Base-by-base conservation (phyloP, 2,797 vertebrate species). In the Gallinago nigripennis region DNA sequence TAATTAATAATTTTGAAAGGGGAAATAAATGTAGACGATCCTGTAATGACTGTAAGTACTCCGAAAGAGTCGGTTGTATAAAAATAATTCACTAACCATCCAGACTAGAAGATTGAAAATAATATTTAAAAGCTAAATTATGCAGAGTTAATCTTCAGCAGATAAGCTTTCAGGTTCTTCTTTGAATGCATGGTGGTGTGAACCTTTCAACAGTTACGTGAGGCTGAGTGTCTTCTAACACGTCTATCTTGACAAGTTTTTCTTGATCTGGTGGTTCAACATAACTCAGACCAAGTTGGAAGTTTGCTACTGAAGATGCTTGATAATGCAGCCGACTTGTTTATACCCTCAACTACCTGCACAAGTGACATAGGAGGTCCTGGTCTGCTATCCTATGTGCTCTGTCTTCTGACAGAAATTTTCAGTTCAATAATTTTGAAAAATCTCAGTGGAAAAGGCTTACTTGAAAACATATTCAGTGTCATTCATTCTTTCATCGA, bases 1-100 rank as follows among this genome's bases (percentile, higher is more conserved):
- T 90, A 95, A 88, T 86, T 93, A 96, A 94, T 96, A 89, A 95
- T 95, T 93, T 86, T 95, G 95, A 96, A 95, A 96, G 93, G 78
- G 94, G 92, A 97, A 96, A 96, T 94, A 95, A 94, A 89, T 90
- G 64, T 80, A 94, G 94, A 92, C 81, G 8, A 87, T 97, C 84
- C 71, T 87, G 92, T 95, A 95, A 97, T 95, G 94, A 96, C 93
- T 95, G 64, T 95, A 66, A 93, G 78, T 95, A 92, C 93, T 92
- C 88, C 68, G 76, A 95, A 96, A 95, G 94, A 95, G 94, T 95
- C n/a, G 0, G 90, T 93, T 94, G 75, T 85, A 25, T 90, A 89
- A 95, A 94, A 95, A 94, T 94, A 95, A 88, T 85, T 94, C 65
- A 30, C 31, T 43, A 43, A 68, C 6, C 1, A 1, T 81, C 12